Evolutionary conservation across 2,888 invertebrate genomes (phyloP).

Genomic region (Portevinia maculata): DNA sequence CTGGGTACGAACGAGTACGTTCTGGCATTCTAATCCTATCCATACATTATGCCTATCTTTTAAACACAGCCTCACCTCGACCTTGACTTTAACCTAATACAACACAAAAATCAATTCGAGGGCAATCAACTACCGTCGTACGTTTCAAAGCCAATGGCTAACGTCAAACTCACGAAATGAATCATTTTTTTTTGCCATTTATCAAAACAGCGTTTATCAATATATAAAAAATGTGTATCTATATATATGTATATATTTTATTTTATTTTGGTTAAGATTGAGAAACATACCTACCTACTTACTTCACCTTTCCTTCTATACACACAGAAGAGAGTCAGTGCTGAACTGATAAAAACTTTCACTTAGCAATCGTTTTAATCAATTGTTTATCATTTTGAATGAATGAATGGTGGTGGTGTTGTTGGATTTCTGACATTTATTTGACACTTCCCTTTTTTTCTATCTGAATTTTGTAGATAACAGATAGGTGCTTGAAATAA

Average conservation of each 20-base stretch:
- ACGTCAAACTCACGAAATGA: slow-evolving; percentile 69
- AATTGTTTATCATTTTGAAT: slow-evolving; percentile 62
- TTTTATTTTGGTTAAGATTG: slow-evolving; percentile 1
- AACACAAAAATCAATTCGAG: slow-evolving; percentile 71
- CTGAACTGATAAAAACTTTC: slow-evolving; percentile 58
- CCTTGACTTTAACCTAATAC: slow-evolving; percentile 74
- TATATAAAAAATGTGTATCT: not conserved
- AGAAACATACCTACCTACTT: slow-evolving; percentile 11
- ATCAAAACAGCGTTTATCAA: too few species aligned
- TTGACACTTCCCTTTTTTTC: slow-evolving; percentile 24
- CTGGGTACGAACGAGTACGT: too few species aligned
- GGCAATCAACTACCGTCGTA: slow-evolving; percentile 64
- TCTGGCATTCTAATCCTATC: slow-evolving; percentile 28
- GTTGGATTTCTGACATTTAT: slow-evolving; percentile 25
- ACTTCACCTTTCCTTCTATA: not conserved
- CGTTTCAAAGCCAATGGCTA: slow-evolving; percentile 49
- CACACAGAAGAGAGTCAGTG: slow-evolving; percentile 4
- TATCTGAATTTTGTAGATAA: slow-evolving; percentile 21
- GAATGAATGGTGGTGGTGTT: slow-evolving; percentile 37
- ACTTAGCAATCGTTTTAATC: slow-evolving; percentile 43
- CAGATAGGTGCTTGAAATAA: not conserved
- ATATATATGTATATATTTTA: not conserved
- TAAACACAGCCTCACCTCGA: slow-evolving; percentile 49
- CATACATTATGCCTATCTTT: not conserved
- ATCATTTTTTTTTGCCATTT: slow-evolving; percentile 70